Evolutionary conservation across 2,113 vertebrate species (phyloP), one percentile per base, ranked within the genome.

Genomic region (Pomatorhinus ruficollis): DNA sequence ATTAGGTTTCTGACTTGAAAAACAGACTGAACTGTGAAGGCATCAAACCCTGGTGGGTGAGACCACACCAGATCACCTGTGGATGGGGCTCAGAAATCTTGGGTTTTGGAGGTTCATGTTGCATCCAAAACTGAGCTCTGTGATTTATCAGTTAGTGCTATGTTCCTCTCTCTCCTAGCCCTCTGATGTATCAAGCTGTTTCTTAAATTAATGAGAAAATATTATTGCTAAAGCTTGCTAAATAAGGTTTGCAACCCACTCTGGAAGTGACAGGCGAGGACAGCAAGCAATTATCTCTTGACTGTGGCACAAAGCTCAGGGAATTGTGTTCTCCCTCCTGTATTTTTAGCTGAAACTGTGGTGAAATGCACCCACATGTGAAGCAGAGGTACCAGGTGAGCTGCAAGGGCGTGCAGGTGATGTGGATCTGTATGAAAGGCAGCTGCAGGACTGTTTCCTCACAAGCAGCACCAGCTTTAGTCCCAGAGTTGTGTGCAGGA

Each of bases 1-100:
- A 96, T 96, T 91, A 91, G 82, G 79, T 93, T 93, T 93, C 77
- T 72, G 57, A 70, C 74, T 96, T 66, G 59, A 89, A 90, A 90
- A 42, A 59, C 28, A 54, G 52, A 89, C 47, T 54, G 39, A 91
- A 61, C 86, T 90, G 83, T 94, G 86, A 94, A 97, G 97, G 90
- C 77, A 96, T 95, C 92, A 87, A 89, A 47, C 50, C 11, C 63
- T 72, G 10, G 63, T 49, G 90, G 63, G 40, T 59, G 64, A 72
- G 75, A 78, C 31, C 70, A 47, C 0, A 3, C 25, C 81, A 59
- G 30, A 42, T 80, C 71, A 52, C 35, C 69, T 39, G 16, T 16
- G 49, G 24, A 37, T 23, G 33, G 10, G 18, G 47, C 61, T 21
- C 76, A 31, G 44, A 83, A 56, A 33, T 25, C 31, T 60, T 27